Evolutionary conservation across 2,113 vertebrate genomes (phyloP).

Genomic region (Zingel zingel): DNA sequence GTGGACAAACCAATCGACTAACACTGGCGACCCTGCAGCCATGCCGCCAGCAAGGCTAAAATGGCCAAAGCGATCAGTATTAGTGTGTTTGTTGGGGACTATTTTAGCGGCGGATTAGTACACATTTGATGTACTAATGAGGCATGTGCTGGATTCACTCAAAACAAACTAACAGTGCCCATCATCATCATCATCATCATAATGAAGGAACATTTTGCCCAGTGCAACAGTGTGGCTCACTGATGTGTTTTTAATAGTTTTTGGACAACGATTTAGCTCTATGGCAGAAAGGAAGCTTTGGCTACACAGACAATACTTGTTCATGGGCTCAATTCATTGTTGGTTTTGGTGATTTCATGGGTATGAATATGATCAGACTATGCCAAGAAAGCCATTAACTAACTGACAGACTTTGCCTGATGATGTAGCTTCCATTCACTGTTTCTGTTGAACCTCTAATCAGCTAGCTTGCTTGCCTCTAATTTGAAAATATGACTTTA

Average conservation of each 20-base stretch:
- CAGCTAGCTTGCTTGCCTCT: neutral
- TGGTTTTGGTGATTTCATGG: neutral
- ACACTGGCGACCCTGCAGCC: neutral
- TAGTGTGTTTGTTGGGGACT: neutral
- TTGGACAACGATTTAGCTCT: no score
- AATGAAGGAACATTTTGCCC: neutral
- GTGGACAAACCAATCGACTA: neutral
- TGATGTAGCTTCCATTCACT: neutral
- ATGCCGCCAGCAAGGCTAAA: neutral
- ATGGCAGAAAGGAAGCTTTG: no score
- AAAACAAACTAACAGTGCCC: neutral
- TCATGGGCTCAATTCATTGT: neutral
- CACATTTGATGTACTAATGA: neutral
- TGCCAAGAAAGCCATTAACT: neutral
- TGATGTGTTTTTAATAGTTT: constrained; percentile 10
- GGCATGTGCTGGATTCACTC: neutral
- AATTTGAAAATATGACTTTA: constrained; percentile 28
- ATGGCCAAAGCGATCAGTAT: neutral
- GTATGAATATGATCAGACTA: neutral
- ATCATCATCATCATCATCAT: neutral
- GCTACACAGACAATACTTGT: neutral
- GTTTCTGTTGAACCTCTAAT: constrained; percentile 14
- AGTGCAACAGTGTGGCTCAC: neutral
- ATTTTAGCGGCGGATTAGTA: neutral
- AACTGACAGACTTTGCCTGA: neutral